Base-by-base conservation (phyloP, 2,888 invertebrate genomes). In the Lathronympha strigana region DNA sequence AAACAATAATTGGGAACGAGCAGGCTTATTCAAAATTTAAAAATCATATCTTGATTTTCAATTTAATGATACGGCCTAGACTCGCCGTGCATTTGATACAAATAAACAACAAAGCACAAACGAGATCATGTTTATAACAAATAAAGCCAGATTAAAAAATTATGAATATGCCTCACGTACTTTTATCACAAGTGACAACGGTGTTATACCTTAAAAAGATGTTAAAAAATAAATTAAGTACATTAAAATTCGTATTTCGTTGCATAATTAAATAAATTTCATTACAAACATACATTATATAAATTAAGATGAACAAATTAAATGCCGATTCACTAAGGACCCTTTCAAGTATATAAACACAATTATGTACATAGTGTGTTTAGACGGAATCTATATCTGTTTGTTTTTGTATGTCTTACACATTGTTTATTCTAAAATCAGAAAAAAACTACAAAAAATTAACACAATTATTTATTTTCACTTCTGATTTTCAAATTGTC, bases 251-350 rank as follows among this genome's bases (percentile, higher is more conserved):
- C 69, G 71, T 73, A 67, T 67, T 80, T 84, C 80, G 81, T 84
- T 83, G 82, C 76, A 73, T 73, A 73, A 67, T 70, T 74, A 73
- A 73, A 72, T 73, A 73, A 73, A 66, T 69, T 69, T 67, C 69
- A 70, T 66, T 67, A 67, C 67, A 70, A 68, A 73, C 64, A n/a
- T n/a, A n/a, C n/a, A n/a, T n/a, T 62, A 63, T 66, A 63, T 68
- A 68, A 68, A 67, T 63, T 66, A 62, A 69, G n/a, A 67, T 60
- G 21, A 66, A 72, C 71, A 76, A 76, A 76, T 78, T 84, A 86
- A 88, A 87, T 87, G 86, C 86, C 84, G 79, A 82, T 81, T 67
- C 62, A 70, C 78, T 78, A 83, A 75, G 76, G 79, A 75, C 78
- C 77, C 69, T 73, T 68, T 53, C 28, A 47, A 49, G 31, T 21